Conservation (phyloP, 2,113 vertebrate species). For the Campylomormyrus tamandua region DNA sequence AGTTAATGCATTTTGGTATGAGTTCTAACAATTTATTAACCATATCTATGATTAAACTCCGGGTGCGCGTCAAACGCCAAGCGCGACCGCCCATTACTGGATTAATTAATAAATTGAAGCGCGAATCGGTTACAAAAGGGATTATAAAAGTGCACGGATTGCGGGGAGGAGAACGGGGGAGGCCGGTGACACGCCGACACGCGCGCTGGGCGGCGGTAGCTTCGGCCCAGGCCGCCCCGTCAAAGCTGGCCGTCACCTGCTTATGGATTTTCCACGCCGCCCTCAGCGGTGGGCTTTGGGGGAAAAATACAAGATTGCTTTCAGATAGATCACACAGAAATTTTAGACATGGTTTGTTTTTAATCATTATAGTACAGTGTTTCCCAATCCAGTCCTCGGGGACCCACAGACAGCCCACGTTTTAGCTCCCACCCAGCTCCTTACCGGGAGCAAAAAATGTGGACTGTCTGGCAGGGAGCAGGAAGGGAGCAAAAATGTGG, state of each 20-base stretch:
- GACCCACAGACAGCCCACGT: too few relatives aligned
- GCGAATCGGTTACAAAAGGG: constrained; percentile 55
- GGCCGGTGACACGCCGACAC: constrained; percentile 25
- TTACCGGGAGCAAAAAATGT: too few relatives aligned
- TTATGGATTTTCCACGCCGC: neutral
- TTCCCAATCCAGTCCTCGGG: too few relatives aligned
- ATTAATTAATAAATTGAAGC: constrained; percentile 50
- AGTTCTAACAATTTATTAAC: constrained; percentile 44
- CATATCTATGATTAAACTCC: constrained; percentile 46
- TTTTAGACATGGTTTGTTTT: neutral
- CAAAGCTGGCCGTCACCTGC: neutral
- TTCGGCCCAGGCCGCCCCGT: neutral
- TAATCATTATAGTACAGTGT: neutral
- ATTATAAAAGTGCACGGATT: constrained; percentile 42
- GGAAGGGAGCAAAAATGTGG: too few relatives aligned
- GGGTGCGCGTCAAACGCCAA: constrained; percentile 42
- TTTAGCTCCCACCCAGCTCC: too few relatives aligned
- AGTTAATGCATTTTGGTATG: constrained; percentile 47
- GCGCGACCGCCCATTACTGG: constrained; percentile 18
- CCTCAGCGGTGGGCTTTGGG: neutral
- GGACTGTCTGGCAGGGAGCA: too few relatives aligned
- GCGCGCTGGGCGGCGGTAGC: constrained; percentile 18
- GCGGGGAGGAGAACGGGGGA: constrained; percentile 22
- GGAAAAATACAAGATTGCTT: neutral
- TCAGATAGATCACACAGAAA: neutral